phyloP scores from a whole-genome alignment of 2,797 vertebrate genomes.

The Scarus forsteni region DNA sequence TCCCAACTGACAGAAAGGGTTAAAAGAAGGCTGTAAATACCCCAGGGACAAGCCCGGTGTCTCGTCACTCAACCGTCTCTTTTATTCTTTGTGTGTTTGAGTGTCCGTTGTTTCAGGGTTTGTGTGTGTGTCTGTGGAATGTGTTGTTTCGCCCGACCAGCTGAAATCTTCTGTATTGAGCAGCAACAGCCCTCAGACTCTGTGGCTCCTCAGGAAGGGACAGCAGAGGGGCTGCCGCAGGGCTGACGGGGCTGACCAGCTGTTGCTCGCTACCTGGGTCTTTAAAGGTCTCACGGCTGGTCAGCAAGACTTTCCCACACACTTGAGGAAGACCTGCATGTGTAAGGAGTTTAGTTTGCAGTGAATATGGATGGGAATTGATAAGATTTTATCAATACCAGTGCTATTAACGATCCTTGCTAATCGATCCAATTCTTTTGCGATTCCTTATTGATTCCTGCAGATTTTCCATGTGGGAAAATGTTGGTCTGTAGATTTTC shows the following conservation, averaged over 20 bases:
- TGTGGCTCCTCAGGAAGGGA: slow-evolving; percentile 88
- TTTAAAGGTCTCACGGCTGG: slow-evolving; percentile 16
- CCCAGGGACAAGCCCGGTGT: slow-evolving; percentile 50
- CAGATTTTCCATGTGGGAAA: too few species aligned
- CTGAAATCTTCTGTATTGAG: slow-evolving; percentile 83
- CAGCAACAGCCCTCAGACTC: slow-evolving; percentile 91
- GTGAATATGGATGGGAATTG: too few species aligned
- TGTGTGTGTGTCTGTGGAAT: slow-evolving; percentile 76
- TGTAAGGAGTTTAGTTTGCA: too few species aligned
- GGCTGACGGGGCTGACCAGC: slow-evolving; percentile 27
- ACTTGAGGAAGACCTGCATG: neutral
- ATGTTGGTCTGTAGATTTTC: too few species aligned
- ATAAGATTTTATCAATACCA: too few species aligned
- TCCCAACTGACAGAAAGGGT: slow-evolving; percentile 61
- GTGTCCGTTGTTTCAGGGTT: slow-evolving; percentile 72
- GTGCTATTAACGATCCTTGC: too few species aligned
- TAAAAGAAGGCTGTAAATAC: slow-evolving; percentile 61
- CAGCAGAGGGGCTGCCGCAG: slow-evolving; percentile 51
- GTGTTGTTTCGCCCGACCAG: slow-evolving; percentile 81
- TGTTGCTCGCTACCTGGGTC: slow-evolving; percentile 56
- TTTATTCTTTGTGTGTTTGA: slow-evolving; percentile 48
- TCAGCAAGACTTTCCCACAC: slow-evolving; percentile 32
- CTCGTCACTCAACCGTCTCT: slow-evolving; percentile 53
- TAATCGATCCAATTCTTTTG: too few species aligned
- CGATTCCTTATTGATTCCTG: too few species aligned